Evolutionary conservation across 2,888 invertebrate genomes (phyloP), one percentile per base, ranked within the genome.

Genomic region (Trichacis sp.): DNA sequence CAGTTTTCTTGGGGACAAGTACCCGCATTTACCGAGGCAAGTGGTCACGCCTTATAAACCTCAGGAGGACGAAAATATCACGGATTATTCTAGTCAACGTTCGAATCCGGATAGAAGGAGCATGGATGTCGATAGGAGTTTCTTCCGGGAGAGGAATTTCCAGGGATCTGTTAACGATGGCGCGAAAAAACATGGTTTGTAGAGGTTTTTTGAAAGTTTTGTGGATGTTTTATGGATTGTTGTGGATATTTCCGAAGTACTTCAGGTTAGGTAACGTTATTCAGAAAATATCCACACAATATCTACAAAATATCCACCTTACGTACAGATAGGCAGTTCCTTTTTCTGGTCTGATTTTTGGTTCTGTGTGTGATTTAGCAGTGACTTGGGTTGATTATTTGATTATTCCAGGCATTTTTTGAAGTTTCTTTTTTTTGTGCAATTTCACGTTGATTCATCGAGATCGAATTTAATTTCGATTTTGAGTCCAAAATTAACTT

Each of bases 31-130:
- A 61, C 96, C 96, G 24, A 90, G 93, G 24, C 96, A 96, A 85
- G 90, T 96, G 17, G 95, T 95, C 30, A 91, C 93, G 6, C 95
- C 95, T 1, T 96, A 94, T 84, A 93, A 94, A 77, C 95, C 95
- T 0, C 93, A 94, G 14, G 94, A 94, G 77, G 95, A 95, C 76
- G 95, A 95, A 76, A 64, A 64, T 12, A 78, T 81, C 17, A 73
- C 73, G 24, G 79, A 80, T 63, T 82, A 82, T 76, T 81, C 81
- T 80, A 82, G 80, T 78, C 84, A 83, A 68, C 62, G 73, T 66
- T 47, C 71, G 53, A 78, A 69, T 68, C 75, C 77, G 15, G 80
- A 82, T 14, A 60, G 72, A 5, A 71, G 79, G 43, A 77, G 56
- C n/a, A 18, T 55, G 11, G 76, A 79, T 14, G 20, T 46, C 0